These are phyloP conservation scores for Alitta virens DNA, from an alignment of 2,888 invertebrate species.

Conservation along the genomic window DNA sequence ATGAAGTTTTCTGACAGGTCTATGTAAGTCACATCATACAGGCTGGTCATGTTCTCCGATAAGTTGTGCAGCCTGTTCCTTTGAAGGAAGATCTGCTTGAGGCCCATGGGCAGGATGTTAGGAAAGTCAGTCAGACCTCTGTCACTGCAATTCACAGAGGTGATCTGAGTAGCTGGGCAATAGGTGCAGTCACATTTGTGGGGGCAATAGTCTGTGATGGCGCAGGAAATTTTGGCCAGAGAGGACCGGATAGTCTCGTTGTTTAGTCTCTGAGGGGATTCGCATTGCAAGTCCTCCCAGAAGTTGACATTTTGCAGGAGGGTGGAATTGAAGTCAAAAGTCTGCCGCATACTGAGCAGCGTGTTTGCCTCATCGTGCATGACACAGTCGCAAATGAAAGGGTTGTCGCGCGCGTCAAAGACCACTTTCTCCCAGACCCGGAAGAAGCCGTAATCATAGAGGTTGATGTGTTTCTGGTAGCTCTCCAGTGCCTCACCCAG, in stretches of 20 bases:
- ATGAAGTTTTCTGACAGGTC: conserved; percentile 13
- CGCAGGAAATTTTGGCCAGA: conserved; percentile 8
- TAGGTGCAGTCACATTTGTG: conserved; percentile 9
- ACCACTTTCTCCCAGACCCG: conserved; percentile 16
- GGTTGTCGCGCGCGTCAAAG: conserved; percentile 19
- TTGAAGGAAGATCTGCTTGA: conserved; percentile 11
- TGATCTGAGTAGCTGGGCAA: neutral
- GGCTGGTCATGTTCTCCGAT: conserved; percentile 4
- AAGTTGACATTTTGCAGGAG: conserved; percentile 11
- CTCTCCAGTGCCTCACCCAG: conserved; percentile 11
- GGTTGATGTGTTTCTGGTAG: conserved; percentile 6
- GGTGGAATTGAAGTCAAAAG: conserved; percentile 10
- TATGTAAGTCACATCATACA: conserved; percentile 5
- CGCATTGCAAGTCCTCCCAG: conserved; percentile 16
- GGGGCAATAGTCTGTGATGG: conserved; percentile 7
- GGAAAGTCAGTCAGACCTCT: conserved; percentile 16
- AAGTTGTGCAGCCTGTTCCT: conserved; percentile 8
- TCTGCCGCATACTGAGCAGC: conserved; percentile 1
- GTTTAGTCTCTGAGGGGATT: conserved; percentile 1
- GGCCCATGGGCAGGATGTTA: conserved; percentile 3
- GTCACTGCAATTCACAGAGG: conserved; percentile 14
- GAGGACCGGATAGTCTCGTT: neutral
- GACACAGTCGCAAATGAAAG: conserved; percentile 23
- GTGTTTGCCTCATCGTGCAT: conserved; percentile 15
- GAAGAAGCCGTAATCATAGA: conserved; percentile 16